A percentile compares a stretch with the other conserved stretches of the same genome.
These are phyloP conservation scores for Sylvia atricapilla DNA, from an alignment of 2,113 vertebrate species.

Conservation along the genomic window DNA sequence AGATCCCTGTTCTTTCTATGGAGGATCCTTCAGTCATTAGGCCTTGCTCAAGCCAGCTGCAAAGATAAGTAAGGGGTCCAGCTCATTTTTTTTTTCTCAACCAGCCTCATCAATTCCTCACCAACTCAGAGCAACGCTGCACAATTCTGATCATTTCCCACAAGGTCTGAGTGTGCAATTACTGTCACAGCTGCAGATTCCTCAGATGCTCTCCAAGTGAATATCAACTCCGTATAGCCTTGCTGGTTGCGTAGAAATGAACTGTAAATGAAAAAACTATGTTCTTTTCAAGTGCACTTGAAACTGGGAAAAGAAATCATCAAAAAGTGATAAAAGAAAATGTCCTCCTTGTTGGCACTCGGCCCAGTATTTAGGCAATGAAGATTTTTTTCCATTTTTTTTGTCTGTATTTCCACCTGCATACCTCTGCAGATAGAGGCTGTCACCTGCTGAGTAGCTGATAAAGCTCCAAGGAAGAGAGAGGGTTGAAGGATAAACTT, in stretches of 20 bases:
- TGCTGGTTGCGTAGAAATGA: neutral
- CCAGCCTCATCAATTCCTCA: neutral
- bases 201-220: neutral
- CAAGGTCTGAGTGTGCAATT: neutral
- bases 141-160: neutral
- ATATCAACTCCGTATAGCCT: neutral
- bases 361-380: neutral
- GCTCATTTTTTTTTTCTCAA: neutral
- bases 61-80: neutral
- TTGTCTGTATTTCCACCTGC: neutral
- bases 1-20: neutral
- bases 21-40: neutral
- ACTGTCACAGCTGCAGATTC: neutral
- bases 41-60: neutral
- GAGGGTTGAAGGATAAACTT: neutral
- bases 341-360: neutral
- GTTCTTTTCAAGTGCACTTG: neutral
- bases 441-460: neutral
- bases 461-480: neutral
- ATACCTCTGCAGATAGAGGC: neutral
- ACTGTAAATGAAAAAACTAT: neutral
- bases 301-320: neutral
- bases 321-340: neutral
- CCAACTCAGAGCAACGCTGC: neutral
- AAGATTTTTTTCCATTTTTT: rapidly evolving